Evolutionary conservation across 2,888 invertebrate genomes (phyloP).

Genomic region (Drosophila vallismaia): DNA sequence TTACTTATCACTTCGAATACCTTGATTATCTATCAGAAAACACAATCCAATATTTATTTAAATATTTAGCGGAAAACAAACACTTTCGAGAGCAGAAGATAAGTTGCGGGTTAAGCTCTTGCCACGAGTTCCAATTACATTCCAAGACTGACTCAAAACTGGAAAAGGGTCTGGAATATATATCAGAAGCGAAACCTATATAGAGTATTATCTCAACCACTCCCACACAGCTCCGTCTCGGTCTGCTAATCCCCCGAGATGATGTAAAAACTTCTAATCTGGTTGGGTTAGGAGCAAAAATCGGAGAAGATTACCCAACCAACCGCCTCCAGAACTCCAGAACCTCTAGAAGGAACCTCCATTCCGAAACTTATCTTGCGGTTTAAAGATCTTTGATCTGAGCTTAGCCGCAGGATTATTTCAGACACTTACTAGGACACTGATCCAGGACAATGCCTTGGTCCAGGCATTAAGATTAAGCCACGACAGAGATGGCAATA

Average conservation of each 20-base stretch:
- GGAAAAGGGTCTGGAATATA: background rate
- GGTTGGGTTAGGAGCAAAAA: background rate
- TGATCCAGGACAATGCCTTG: slow-evolving; percentile 43
- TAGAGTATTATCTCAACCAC: slow-evolving; percentile 8
- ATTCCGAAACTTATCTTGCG: slow-evolving; percentile 52
- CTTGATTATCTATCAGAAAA: slow-evolving; percentile 11
- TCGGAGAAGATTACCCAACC: slow-evolving; percentile 44
- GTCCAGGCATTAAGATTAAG: slow-evolving; percentile 35
- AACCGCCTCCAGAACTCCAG: slow-evolving; percentile 28
- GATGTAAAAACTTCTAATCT: slow-evolving; percentile 51
- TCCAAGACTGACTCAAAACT: slow-evolving; percentile 31
- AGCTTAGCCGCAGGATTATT: slow-evolving; percentile 73
- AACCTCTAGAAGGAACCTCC: no score
- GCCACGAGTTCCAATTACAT: slow-evolving; percentile 43
- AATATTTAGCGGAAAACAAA: slow-evolving; percentile 1
- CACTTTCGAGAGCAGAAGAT: slow-evolving; percentile 4
- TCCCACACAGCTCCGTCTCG: slow-evolving; percentile 1
- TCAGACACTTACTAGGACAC: slow-evolving; percentile 60
- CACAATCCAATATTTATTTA: background rate
- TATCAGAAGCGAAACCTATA: background rate
- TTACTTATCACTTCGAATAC: slow-evolving; percentile 9
- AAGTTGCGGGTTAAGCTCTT: slow-evolving; percentile 36
- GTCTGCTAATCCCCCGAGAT: slow-evolving; percentile 33
- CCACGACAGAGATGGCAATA: slow-evolving; percentile 19
- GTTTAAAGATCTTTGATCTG: slow-evolving; percentile 76